A percentile compares a stretch with the other conserved stretches of the same genome.
These are phyloP conservation scores for Anableps anableps DNA, from an alignment of 2,797 vertebrate genomes.

Conservation along the genomic window DNA sequence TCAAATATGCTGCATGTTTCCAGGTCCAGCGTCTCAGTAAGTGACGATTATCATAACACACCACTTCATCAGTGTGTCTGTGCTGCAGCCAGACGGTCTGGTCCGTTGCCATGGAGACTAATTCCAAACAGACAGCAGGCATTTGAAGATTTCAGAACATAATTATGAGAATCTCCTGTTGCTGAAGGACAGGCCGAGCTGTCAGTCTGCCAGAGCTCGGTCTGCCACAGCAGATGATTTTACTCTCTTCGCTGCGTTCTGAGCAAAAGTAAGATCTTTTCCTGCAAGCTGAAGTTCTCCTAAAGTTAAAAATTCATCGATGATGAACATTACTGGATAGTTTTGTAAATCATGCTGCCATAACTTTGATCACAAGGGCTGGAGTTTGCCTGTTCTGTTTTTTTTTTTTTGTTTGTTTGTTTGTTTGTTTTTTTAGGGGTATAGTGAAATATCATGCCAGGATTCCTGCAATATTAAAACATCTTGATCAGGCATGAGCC, in stretches of 20 bases:
- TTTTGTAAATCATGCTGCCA: background rate
- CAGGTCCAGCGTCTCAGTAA: slow-evolving; percentile 12
- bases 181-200: slow-evolving; percentile 37
- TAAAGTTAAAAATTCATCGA: background rate
- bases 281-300: too few relatives aligned
- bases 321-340: background rate
- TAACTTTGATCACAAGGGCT: background rate
- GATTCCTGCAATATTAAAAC: background rate
- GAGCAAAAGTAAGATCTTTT: background rate
- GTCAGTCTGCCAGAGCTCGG: slow-evolving; percentile 14
- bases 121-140: slow-evolving; percentile 62
- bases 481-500: background rate
- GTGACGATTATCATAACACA: slow-evolving; percentile 41
- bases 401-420: too few relatives aligned
- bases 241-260: background rate
- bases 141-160: slow-evolving; percentile 47
- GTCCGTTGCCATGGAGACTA: slow-evolving; percentile 65
- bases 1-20: slow-evolving; percentile 21
- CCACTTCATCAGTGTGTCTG: slow-evolving; percentile 40
- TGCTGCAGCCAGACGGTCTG: slow-evolving; percentile 54
- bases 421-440: background rate
- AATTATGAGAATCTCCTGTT: slow-evolving; percentile 37
- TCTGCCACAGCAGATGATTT: slow-evolving; percentile 18
- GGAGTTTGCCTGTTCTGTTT: background rate
- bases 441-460: background rate